Evolutionary conservation across 2,113 vertebrate genomes (phyloP), one percentile per base, ranked within the genome.

Genomic region (Gallinago jamesoni): DNA sequence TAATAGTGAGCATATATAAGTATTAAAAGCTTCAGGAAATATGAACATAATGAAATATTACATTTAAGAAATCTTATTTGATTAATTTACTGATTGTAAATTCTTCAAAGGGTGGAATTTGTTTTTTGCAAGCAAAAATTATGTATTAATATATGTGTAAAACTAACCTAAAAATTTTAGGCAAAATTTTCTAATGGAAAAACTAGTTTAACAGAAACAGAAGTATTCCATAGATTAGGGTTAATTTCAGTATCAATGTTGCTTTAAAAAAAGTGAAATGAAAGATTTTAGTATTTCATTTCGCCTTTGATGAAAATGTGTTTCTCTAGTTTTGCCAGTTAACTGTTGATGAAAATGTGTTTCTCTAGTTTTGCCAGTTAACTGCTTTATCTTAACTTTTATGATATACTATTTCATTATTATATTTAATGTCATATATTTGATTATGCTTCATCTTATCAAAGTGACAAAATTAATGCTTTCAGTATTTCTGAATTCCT

Each of bases 211-310:
- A 63, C 9, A 24, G 31, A 41, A 59, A 69, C 2, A 62, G 69
- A 69, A 72, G 28, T 33, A 43, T 47, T 64, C 3, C 16, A n/a
- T n/a, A 0, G 0, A 6, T 78, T 53, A 62, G 12, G 35, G 5
- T 35, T 52, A 16, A 82, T 77, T 81, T 57, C 35, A 66, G 7
- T 48, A 47, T n/a, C 2, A 4, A 30, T 2, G 33, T 3, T 55
- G 3, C 6, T 43, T 80, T 16, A n/a, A 77, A 79, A 72, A 47
- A 19, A 22, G 8, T 30, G 2, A 66, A 78, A 77, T 73, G 1
- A 67, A 82, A 33, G 2, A 10, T 1, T 52, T 60, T 48, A 37
- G 6, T 53, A 56, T 80, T 72, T 88, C 2, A 37, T 63, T 86
- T 62, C 77, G 1, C 7, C 2, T 59, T 79, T 30, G 18, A 35